A percentile compares a stretch with the other conserved stretches of the same genome.
phyloP scores from a whole-genome alignment of 2,797 vertebrate species.

The Limnodromus scolopaceus region DNA sequence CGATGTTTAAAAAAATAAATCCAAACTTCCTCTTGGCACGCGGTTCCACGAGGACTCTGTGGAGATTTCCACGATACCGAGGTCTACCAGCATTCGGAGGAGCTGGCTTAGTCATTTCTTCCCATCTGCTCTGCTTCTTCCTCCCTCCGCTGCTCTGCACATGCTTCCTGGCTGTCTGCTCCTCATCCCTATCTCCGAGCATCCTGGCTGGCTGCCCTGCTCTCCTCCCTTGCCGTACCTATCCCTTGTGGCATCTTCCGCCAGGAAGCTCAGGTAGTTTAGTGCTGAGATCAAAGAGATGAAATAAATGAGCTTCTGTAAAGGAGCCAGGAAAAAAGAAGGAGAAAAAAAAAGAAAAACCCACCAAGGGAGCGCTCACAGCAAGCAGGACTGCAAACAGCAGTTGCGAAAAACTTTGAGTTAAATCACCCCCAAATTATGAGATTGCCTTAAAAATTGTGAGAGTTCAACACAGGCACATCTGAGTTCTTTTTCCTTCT shows the following conservation, averaged over 20 bases:
- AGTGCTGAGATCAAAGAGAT: constrained; percentile 33
- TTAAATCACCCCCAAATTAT: neutral
- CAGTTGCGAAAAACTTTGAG: neutral
- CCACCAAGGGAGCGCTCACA: neutral
- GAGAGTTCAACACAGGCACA: neutral
- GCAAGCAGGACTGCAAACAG: neutral
- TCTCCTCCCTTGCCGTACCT: neutral
- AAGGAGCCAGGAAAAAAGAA: neutral
- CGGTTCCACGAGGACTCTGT: neutral
- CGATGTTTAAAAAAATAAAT: neutral
- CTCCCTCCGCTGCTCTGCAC: constrained; percentile 9
- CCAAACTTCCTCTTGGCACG: constrained; percentile 32
- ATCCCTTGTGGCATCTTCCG: neutral
- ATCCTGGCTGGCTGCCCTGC: neutral
- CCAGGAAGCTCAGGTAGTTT: neutral
- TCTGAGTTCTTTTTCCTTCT: neutral
- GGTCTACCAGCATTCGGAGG: constrained; percentile 38
- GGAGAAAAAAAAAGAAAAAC: neutral
- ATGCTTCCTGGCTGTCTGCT: constrained; percentile 40
- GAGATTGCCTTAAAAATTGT: neutral
- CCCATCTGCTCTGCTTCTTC: constrained; percentile 66
- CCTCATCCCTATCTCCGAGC: neutral
- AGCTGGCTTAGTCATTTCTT: constrained; percentile 67
- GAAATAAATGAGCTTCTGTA: constrained; percentile 11
- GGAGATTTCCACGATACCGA: constrained; percentile 37